These are phyloP conservation scores for Valencia hispanica DNA, from an alignment of 2,797 vertebrate genomes.

Conservation along the genomic window DNA sequence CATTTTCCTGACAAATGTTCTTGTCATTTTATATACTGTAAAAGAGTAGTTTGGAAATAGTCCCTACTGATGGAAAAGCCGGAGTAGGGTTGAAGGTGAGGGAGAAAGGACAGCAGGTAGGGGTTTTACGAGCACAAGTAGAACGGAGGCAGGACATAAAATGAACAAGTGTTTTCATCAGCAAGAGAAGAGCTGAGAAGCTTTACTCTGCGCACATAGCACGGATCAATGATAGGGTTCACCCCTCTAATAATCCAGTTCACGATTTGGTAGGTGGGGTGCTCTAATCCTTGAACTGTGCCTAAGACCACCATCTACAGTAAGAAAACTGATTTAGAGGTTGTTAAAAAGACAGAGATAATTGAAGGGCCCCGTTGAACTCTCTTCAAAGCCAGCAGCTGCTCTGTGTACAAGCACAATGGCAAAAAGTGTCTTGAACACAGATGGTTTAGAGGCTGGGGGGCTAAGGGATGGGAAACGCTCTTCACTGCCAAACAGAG, in stretches of 20 bases:
- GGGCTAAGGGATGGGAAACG: conserved; percentile 93
- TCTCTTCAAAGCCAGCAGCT: conserved; percentile 91
- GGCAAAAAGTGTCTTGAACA: conserved; percentile 89
- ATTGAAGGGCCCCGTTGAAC: conserved; percentile 86
- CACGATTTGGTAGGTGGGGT: conserved; percentile 49
- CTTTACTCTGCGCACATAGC: conserved; percentile 50
- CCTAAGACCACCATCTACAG: conserved; percentile 57
- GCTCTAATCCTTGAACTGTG: conserved; percentile 69
- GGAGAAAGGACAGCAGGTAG: conserved; percentile 52
- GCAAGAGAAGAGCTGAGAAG: conserved; percentile 46
- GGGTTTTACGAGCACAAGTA: conserved; percentile 68
- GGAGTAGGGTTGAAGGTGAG: conserved; percentile 56
- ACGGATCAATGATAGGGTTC: conserved; percentile 59
- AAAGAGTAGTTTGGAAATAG: conserved; percentile 92
- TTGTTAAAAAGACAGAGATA: conserved; percentile 72
- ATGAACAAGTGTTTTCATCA: conserved; percentile 64
- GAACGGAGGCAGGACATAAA: conserved; percentile 61
- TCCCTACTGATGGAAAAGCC: conserved; percentile 87
- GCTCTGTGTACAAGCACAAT: conserved; percentile 91
- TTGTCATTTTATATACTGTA: conserved; percentile 91
- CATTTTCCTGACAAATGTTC: conserved; percentile 82
- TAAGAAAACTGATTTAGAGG: conserved; percentile 59
- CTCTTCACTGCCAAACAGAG: conserved; percentile 91
- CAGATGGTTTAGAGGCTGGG: conserved; percentile 86
- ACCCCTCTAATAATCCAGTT: conserved; percentile 56